Evolutionary conservation across 2,113 vertebrate genomes (phyloP).

Genomic region (Eublepharis macularius): DNA sequence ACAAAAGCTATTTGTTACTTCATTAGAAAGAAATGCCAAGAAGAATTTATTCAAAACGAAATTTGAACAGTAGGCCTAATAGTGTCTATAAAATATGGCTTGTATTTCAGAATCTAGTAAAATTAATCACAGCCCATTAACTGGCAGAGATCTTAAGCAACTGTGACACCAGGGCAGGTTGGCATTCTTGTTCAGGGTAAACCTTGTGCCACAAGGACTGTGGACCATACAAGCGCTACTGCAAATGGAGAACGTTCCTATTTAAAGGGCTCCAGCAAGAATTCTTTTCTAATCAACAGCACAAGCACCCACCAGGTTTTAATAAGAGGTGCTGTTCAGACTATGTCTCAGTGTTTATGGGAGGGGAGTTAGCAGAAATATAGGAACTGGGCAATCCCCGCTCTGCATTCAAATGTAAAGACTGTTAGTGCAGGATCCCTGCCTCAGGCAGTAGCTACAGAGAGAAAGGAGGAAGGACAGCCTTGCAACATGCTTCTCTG

Average conservation of each 20-base stretch:
- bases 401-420: background rate
- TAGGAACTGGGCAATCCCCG: background rate
- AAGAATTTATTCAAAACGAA: background rate
- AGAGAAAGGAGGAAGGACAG: background rate
- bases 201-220: background rate
- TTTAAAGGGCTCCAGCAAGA: background rate
- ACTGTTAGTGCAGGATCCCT: background rate
- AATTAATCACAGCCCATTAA: background rate
- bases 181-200: background rate
- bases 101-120: background rate
- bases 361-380: background rate
- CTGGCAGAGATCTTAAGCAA: background rate
- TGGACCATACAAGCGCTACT: background rate
- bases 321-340: background rate
- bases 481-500: background rate
- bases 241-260: background rate
- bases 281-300: background rate
- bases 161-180: background rate
- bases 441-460: background rate
- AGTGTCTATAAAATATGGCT: background rate
- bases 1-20: background rate
- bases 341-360: background rate
- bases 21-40: background rate
- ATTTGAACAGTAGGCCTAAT: background rate
- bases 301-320: background rate